Percentiles rank a stretch among this genome's conserved stretches.
Evolutionary conservation across 2,113 vertebrate genomes (phyloP).

Genomic region (Protobothrops flavoviridis): DNA sequence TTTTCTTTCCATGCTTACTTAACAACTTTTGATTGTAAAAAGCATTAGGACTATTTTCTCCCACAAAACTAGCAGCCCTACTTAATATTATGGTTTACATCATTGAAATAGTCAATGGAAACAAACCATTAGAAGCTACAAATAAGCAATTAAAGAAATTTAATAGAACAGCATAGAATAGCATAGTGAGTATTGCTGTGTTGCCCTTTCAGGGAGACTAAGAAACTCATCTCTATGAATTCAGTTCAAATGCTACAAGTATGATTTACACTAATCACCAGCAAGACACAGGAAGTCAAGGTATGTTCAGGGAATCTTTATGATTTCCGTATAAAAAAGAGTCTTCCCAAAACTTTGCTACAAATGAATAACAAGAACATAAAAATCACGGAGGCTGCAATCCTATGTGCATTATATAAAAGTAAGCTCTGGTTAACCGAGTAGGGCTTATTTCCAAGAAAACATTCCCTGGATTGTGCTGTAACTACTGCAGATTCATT

Average conservation of each 20-base stretch:
- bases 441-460: background rate
- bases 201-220: constrained; percentile 13
- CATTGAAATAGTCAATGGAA: background rate
- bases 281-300: constrained; percentile 17
- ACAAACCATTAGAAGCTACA: background rate
- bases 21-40: background rate
- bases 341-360: background rate
- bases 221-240: constrained; percentile 11
- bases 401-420: background rate
- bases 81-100: background rate
- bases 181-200: constrained; percentile 11
- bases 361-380: background rate
- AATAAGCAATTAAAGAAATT: background rate
- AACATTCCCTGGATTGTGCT: background rate
- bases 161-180: background rate
- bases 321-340: background rate
- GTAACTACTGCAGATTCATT: background rate
- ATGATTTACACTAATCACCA: constrained; percentile 8
- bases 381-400: background rate
- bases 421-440: background rate
- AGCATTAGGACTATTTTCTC: background rate
- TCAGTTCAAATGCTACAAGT: constrained; percentile 21
- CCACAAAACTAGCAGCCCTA: background rate
- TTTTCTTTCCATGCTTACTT: background rate
- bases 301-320: constrained; percentile 11